Evolutionary conservation across 2,888 invertebrate genomes (phyloP).

Genomic region (Esperia sulphurella): DNA sequence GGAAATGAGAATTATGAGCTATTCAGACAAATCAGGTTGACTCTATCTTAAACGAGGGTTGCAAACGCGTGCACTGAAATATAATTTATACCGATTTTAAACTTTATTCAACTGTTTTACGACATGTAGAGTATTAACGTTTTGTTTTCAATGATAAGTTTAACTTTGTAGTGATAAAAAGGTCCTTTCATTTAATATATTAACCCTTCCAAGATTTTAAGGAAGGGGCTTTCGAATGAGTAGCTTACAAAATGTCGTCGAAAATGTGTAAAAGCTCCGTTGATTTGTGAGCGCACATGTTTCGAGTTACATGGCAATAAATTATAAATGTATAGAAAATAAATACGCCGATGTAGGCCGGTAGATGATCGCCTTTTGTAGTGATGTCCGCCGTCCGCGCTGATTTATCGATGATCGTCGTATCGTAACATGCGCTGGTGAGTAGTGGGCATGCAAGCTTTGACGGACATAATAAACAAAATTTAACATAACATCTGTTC

Average conservation of each 20-base stretch:
- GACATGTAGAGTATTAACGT: background rate
- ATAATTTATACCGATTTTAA: background rate
- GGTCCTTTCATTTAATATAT: conserved; percentile 23
- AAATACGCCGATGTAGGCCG: conserved; percentile 58
- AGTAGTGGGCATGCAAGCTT: conserved; percentile 16
- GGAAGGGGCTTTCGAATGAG: conserved; percentile 33
- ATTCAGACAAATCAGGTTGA: conserved; percentile 36
- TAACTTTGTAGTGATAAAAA: conserved; percentile 19
- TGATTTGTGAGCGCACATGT: conserved; percentile 61
- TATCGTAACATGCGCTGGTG: too few species aligned
- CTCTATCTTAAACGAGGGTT: conserved; percentile 9
- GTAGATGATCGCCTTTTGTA: conserved; percentile 18
- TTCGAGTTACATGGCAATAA: conserved; percentile 62
- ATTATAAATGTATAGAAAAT: conserved; percentile 65
- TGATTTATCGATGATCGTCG: conserved; percentile 51
- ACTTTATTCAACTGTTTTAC: background rate
- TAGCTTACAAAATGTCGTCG: conserved; percentile 46
- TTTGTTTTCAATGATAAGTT: background rate
- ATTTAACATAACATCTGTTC: too few species aligned
- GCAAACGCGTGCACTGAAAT: too few species aligned
- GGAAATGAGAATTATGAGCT: conserved; percentile 41
- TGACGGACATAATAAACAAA: background rate
- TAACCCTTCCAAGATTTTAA: conserved; percentile 30
- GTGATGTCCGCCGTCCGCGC: conserved; percentile 41
- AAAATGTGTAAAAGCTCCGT: conserved; percentile 48